phyloP scores from a whole-genome alignment of 2,113 vertebrate species.

The Sinosuthora webbiana region DNA sequence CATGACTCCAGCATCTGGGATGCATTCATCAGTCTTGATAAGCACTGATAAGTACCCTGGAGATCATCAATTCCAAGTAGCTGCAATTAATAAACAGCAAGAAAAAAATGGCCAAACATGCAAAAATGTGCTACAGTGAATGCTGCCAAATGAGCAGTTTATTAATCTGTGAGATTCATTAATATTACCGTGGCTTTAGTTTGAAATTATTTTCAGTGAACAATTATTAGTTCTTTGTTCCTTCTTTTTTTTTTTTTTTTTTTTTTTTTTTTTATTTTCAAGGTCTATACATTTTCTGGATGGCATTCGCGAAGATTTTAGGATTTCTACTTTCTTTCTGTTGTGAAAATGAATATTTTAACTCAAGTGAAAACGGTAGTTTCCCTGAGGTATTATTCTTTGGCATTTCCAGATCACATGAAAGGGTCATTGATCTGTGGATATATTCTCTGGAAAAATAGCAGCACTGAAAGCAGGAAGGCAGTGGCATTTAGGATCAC shows the following conservation, averaged over 20 bases:
- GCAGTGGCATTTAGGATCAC: conserved; percentile 5
- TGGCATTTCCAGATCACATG: conserved; percentile 23
- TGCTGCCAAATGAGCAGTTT: background rate
- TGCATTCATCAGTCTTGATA: background rate
- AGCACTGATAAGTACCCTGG: background rate
- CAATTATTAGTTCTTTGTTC: background rate
- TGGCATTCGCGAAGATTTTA: background rate
- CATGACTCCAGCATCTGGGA: background rate
- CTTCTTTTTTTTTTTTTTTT: background rate
- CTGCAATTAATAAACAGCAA: background rate
- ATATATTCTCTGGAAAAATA: conserved; percentile 10
- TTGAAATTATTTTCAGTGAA: background rate
- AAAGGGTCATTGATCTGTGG: conserved; percentile 7
- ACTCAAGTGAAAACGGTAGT: background rate
- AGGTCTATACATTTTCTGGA: background rate
- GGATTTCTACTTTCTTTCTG: background rate
- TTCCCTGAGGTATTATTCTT: background rate
- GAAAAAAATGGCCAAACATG: background rate
- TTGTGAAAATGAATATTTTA: background rate
- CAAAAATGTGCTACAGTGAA: background rate
- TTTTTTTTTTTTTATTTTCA: background rate
- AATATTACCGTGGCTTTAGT: background rate
- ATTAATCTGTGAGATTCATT: background rate
- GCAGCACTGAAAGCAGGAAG: background rate
- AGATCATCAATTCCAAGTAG: background rate